These are phyloP conservation scores for Himalopsyche phryganea DNA, from an alignment of 1,140 invertebrate genomes.

Conservation along the genomic window DNA sequence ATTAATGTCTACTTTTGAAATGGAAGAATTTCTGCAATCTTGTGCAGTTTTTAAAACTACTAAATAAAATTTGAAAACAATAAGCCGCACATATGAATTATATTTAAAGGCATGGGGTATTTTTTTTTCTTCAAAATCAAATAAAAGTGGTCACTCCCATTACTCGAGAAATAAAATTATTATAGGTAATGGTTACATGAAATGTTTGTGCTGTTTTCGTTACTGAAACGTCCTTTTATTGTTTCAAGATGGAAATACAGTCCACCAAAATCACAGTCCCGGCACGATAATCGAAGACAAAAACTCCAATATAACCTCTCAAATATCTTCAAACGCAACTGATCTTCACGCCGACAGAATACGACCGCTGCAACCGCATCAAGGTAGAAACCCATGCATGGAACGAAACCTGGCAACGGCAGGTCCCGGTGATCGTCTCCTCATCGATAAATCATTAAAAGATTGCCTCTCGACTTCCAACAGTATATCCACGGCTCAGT, in stretches of 20 bases:
- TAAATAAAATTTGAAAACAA: no score
- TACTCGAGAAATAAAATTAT: no score
- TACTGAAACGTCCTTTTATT: not conserved
- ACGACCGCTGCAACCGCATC: conserved; percentile 65
- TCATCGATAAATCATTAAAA: conserved; percentile 70
- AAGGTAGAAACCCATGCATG: conserved; percentile 85
- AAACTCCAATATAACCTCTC: conserved; percentile 30
- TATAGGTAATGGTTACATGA: no score
- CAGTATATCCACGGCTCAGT: conserved; percentile 4
- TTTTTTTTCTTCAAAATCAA: no score
- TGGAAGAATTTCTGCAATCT: not conserved
- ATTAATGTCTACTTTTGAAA: not conserved
- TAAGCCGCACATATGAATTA: no score
- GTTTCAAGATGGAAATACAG: conserved; percentile 13
- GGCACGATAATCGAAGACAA: conserved; percentile 25
- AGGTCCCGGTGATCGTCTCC: conserved; percentile 59
- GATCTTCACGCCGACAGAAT: not conserved
- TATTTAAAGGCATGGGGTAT: no score
- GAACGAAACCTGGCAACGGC: conserved; percentile 76
- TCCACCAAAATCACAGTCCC: conserved; percentile 22
- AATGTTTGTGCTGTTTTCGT: no score
- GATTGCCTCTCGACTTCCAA: conserved; percentile 41
- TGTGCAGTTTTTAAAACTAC: no score
- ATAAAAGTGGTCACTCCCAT: no score
- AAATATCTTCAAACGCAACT: not conserved